Evolutionary conservation across 1,140 invertebrate species (phyloP).

Genomic region (Drosophila chauvacae): DNA sequence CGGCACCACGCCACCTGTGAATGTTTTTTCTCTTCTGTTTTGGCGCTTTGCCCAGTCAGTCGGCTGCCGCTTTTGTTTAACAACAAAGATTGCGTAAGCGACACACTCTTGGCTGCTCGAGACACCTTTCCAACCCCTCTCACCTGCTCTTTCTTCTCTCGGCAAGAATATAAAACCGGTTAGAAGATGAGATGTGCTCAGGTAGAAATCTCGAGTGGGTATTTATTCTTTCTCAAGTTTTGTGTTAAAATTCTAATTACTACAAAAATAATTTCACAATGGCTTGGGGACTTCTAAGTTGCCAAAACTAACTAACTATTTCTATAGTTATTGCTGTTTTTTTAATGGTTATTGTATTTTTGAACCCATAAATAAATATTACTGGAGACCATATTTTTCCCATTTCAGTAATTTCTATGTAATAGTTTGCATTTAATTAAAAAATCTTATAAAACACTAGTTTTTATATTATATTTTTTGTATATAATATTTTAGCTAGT

Average conservation of each 20-base stretch:
- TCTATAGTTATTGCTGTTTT: too few species aligned
- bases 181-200: slow-evolving; percentile 13
- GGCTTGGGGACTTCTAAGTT: neutral
- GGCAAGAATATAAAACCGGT: slow-evolving; percentile 22
- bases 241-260: neutral
- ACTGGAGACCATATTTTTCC: neutral
- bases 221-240: slow-evolving; percentile 1
- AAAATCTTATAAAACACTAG: neutral
- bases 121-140: slow-evolving; percentile 17
- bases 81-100: slow-evolving; percentile 77
- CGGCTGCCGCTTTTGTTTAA: slow-evolving; percentile 62
- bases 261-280: neutral
- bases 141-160: neutral
- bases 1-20: slow-evolving; percentile 55
- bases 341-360: neutral
- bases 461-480: neutral
- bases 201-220: slow-evolving; percentile 16
- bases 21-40: slow-evolving; percentile 39
- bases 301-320: neutral
- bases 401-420: neutral
- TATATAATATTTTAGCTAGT: neutral
- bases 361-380: neutral
- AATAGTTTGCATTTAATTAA: neutral
- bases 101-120: neutral
- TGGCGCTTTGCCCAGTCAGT: slow-evolving; percentile 58